phyloP scores from a whole-genome alignment of 2,797 vertebrate species.

The Sparus aurata region DNA sequence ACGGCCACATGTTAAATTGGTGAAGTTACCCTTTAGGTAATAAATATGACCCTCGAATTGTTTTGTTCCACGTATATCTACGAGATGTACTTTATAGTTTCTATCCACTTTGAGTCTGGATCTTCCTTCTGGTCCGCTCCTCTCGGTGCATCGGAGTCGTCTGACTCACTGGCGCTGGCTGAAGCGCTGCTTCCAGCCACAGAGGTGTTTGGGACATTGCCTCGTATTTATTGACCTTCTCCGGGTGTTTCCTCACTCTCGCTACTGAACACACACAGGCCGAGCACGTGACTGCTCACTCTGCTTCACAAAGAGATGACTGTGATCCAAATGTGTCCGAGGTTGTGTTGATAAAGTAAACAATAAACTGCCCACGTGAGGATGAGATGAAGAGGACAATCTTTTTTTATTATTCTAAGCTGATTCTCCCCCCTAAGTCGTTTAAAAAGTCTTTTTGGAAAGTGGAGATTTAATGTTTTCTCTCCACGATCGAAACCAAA shows the following conservation, averaged over 20 bases:
- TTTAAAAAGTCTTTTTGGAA: conserved; percentile 5
- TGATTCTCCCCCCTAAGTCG: not conserved
- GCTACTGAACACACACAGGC: conserved; percentile 54
- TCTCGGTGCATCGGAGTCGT: conserved; percentile 8
- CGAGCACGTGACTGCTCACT: conserved; percentile 46
- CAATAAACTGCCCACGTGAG: conserved; percentile 40
- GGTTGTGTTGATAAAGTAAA: conserved; percentile 46
- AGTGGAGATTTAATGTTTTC: conserved; percentile 21
- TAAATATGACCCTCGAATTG: too few species aligned
- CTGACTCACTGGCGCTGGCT: conserved; percentile 17
- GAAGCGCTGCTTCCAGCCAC: conserved; percentile 20
- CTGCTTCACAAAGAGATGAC: conserved; percentile 33
- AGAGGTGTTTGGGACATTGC: conserved; percentile 55
- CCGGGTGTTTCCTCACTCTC: conserved; percentile 55
- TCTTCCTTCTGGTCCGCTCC: not conserved
- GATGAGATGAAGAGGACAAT: conserved; percentile 26
- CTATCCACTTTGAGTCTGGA: not conserved
- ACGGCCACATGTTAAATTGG: too few species aligned
- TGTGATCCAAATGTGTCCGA: conserved; percentile 47
- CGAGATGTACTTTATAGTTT: not conserved
- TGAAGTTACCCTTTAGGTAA: too few species aligned
- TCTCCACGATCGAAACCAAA: conserved; percentile 11
- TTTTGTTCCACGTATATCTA: too few species aligned
- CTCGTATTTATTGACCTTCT: conserved; percentile 61
- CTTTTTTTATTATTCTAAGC: conserved; percentile 4